Evolutionary conservation across 2,797 vertebrate species (phyloP).

Genomic region (Lates japonicus): DNA sequence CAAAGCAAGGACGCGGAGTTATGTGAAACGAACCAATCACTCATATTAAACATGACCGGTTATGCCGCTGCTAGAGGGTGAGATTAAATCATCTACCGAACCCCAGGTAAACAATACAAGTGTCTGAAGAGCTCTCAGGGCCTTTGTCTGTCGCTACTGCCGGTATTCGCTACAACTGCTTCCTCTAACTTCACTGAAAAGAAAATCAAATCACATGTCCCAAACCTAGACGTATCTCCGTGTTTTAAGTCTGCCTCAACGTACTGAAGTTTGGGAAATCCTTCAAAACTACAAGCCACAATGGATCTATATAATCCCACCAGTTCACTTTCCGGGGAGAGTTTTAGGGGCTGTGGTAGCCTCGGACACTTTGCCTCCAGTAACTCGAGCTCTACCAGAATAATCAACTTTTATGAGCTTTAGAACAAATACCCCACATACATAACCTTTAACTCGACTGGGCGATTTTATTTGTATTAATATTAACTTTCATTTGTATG

Average conservation of each 20-base stretch:
- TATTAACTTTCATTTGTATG: not conserved
- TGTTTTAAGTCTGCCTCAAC: not conserved
- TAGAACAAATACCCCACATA: not conserved
- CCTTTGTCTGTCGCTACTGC: constrained; percentile 76
- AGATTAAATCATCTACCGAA: constrained; percentile 31
- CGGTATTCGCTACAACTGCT: constrained; percentile 56
- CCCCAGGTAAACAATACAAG: constrained; percentile 63
- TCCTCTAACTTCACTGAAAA: constrained; percentile 49
- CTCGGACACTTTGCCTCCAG: constrained; percentile 45
- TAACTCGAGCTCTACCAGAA: constrained; percentile 49
- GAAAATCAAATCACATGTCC: constrained; percentile 8
- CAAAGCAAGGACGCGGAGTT: constrained; percentile 32
- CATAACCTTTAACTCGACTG: no score
- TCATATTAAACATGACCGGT: not conserved
- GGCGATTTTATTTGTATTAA: not conserved
- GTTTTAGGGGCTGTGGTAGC: constrained; percentile 55
- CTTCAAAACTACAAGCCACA: not conserved
- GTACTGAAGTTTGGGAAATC: not conserved
- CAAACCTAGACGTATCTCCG: not conserved
- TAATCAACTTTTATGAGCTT: not conserved
- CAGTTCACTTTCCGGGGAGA: constrained; percentile 48
- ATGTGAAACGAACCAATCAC: not conserved
- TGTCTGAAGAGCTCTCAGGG: constrained; percentile 63
- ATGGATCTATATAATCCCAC: not conserved
- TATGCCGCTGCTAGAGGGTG: not conserved